Evolutionary conservation across 2,888 invertebrate genomes (phyloP).

Genomic region (Xylocampa areola): DNA sequence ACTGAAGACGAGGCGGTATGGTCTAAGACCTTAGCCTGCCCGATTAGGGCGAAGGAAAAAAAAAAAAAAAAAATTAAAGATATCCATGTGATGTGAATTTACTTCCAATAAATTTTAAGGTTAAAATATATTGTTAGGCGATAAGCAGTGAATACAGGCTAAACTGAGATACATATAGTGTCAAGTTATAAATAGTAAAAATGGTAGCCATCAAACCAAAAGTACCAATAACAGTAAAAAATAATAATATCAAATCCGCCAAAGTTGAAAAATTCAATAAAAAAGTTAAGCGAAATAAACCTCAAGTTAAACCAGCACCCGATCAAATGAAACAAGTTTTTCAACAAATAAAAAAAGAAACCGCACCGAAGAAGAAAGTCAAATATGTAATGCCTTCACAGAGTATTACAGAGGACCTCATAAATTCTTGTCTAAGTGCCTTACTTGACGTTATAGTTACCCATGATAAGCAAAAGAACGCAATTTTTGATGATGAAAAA

Average conservation of each 20-base stretch:
- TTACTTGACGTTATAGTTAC: conserved; percentile 72
- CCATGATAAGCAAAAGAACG: conserved; percentile 76
- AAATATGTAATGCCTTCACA: conserved; percentile 79
- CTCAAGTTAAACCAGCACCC: conserved; percentile 7
- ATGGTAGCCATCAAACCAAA: conserved; percentile 53
- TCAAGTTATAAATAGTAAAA: conserved; percentile 7
- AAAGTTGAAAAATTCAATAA: conserved; percentile 43
- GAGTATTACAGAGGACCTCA: conserved; percentile 70
- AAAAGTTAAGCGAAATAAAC: conserved; percentile 32
- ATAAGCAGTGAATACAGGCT: conserved; percentile 1
- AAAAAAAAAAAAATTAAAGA: no score
- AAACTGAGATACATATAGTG: background rate
- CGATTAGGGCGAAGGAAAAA: no score
- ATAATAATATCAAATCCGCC: conserved; percentile 23
- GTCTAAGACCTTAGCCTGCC: no score
- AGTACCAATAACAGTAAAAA: conserved; percentile 24
- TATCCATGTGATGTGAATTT: conserved; percentile 38
- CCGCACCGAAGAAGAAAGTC: conserved; percentile 59
- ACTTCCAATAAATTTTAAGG: background rate
- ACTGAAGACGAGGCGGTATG: no score
- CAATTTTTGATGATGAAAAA: conserved; percentile 89
- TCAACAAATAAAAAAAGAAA: conserved; percentile 14
- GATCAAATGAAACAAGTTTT: conserved; percentile 21
- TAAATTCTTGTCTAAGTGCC: conserved; percentile 73
- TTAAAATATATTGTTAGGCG: conserved; percentile 20